These are phyloP conservation scores for Linurgus olivaceus DNA, from an alignment of 2,797 vertebrate species.

Conservation along the genomic window DNA sequence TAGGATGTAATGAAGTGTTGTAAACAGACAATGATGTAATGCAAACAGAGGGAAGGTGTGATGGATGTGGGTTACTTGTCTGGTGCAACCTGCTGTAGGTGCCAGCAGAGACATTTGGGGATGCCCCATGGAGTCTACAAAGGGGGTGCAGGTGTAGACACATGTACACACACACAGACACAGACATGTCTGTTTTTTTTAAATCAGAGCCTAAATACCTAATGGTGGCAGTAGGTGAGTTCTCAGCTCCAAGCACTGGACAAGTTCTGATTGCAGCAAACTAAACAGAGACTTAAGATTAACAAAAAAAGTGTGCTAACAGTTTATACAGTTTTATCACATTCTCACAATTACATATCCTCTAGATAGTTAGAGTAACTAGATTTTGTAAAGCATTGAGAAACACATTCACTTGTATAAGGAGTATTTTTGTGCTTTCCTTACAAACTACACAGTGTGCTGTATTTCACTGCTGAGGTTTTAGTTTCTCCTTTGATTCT, in stretches of 20 bases:
- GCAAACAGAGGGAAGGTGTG: neutral
- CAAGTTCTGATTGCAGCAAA: neutral
- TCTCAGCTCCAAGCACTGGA: neutral
- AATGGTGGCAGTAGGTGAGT: neutral
- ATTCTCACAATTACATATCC: neutral
- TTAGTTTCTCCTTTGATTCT: neutral
- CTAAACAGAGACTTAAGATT: neutral
- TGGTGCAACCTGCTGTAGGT: neutral
- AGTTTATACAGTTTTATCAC: neutral
- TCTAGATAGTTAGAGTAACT: neutral
- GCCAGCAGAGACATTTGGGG: neutral
- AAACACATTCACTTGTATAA: neutral
- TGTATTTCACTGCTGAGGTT: neutral
- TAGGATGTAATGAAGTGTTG: neutral
- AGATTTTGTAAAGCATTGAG: neutral
- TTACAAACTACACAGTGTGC: neutral
- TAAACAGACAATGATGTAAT: neutral
- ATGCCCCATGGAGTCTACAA: neutral
- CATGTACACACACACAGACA: neutral
- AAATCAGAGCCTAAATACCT: neutral
- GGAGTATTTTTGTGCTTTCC: neutral
- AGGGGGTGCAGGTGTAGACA: neutral
- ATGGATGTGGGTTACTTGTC: neutral
- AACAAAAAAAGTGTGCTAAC: neutral
- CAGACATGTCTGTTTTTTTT: neutral